These are phyloP conservation scores for Hydropotes inermis DNA, from an alignment of 2,113 vertebrate genomes.

Conservation along the genomic window DNA sequence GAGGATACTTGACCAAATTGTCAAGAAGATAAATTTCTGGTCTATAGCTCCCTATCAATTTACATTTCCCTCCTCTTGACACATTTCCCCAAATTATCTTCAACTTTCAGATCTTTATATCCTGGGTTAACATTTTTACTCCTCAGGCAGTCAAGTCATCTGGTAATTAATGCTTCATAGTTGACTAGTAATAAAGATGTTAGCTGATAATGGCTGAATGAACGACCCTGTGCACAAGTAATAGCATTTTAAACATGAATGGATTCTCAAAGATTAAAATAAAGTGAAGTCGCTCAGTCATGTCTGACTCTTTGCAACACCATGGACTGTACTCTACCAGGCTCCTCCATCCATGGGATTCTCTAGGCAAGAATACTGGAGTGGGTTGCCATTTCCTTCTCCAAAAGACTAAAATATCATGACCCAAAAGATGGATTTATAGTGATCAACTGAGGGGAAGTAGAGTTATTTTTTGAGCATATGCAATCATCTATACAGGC, in stretches of 20 bases:
- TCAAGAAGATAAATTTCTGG: not conserved
- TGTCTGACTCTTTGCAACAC: too few species aligned
- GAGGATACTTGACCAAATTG: not conserved
- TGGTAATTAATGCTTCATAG: constrained; percentile 33
- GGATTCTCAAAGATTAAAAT: constrained; percentile 28
- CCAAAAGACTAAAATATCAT: constrained; percentile 15
- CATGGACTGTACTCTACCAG: too few species aligned
- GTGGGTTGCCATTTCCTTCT: too few species aligned
- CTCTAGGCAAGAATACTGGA: too few species aligned
- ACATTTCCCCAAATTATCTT: not conserved
- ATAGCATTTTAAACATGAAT: constrained; percentile 54
- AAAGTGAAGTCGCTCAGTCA: not conserved
- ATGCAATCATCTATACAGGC: not conserved
- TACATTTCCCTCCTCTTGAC: not conserved
- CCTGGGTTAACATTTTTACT: not conserved
- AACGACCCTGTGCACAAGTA: constrained; percentile 41
- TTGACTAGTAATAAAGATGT: constrained; percentile 40
- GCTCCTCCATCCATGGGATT: too few species aligned
- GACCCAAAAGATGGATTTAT: constrained; percentile 28
- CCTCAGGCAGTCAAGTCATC: not conserved
- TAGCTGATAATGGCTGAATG: constrained; percentile 37
- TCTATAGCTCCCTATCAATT: not conserved
- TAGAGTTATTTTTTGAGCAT: constrained; percentile 17
- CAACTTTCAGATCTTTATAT: not conserved
- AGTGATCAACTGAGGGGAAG: constrained; percentile 16